These are phyloP conservation scores for Leptinotarsa haldemani DNA, from an alignment of 2,888 invertebrate genomes.

Conservation along the genomic window DNA sequence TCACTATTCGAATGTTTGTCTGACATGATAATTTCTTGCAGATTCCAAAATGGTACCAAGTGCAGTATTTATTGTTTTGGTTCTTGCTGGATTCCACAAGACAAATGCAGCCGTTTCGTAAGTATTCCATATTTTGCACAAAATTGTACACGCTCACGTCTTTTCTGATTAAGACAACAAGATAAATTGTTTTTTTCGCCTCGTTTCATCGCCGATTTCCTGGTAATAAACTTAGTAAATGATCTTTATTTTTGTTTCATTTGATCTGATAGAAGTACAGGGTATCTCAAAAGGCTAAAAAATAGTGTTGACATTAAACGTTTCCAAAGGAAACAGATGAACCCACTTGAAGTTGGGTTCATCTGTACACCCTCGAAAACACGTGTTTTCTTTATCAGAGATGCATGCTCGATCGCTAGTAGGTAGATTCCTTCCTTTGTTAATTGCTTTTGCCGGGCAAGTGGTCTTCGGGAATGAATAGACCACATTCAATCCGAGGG, in stretches of 20 bases:
- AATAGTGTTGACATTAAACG: no score
- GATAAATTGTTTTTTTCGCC: neutral
- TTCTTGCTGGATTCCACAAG: constrained; percentile 33
- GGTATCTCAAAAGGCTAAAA: no score
- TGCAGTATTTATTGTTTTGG: constrained; percentile 39
- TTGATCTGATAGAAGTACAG: no score
- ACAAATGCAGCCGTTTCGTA: constrained; percentile 48
- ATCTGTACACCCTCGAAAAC: neutral
- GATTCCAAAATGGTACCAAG: constrained; percentile 43
- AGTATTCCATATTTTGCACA: constrained; percentile 31
- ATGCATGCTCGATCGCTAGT: neutral
- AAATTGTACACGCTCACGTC: no score
- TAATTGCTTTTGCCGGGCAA: neutral
- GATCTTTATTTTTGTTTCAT: no score
- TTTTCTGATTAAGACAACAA: neutral
- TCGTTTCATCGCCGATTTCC: neutral
- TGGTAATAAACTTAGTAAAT: neutral
- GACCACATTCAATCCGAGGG: neutral
- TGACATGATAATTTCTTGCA: constrained; percentile 34
- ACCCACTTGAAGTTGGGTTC: no score
- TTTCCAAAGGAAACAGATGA: no score
- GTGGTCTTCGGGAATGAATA: constrained; percentile 23
- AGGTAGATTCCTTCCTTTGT: neutral
- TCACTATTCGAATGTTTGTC: constrained; percentile 3
- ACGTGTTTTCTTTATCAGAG: neutral